Evolutionary conservation across 2,888 invertebrate species (phyloP).

Genomic region (Tupiocoris notatus): DNA sequence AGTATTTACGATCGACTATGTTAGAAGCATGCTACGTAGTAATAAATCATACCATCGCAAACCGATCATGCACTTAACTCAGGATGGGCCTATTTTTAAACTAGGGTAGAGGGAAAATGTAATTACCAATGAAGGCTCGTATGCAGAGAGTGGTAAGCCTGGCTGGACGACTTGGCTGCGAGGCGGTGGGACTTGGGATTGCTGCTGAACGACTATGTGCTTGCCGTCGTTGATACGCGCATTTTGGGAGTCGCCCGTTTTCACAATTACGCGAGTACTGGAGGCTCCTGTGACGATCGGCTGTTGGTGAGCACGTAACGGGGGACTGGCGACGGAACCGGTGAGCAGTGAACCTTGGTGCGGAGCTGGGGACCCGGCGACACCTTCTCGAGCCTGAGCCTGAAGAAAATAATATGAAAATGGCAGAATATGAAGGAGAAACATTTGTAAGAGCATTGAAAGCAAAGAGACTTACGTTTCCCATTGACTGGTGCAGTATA

Average conservation of each 20-base stretch:
- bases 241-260: slow-evolving; percentile 56
- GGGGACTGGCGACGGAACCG: slow-evolving; percentile 60
- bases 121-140: slow-evolving; percentile 72
- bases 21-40: too few relatives aligned
- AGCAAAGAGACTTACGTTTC: slow-evolving; percentile 46
- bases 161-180: slow-evolving; percentile 58
- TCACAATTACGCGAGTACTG: slow-evolving; percentile 53
- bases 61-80: background rate
- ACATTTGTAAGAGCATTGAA: slow-evolving; percentile 7
- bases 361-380: slow-evolving; percentile 48
- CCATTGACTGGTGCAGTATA: slow-evolving; percentile 48
- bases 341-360: slow-evolving; percentile 50
- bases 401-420: background rate
- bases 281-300: slow-evolving; percentile 56
- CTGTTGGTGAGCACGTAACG: slow-evolving; percentile 56
- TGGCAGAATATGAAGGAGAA: background rate
- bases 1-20: too few relatives aligned
- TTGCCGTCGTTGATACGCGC: slow-evolving; percentile 40
- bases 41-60: background rate
- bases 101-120: too few relatives aligned
- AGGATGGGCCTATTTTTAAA: background rate
- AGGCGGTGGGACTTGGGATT: slow-evolving; percentile 58
- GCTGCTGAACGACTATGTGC: slow-evolving; percentile 60
- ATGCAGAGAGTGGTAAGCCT: slow-evolving; percentile 62
- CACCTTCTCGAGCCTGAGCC: slow-evolving; percentile 46